Base-by-base conservation (phyloP, 2,797 vertebrate species). In the Miopithecus talapoin region DNA sequence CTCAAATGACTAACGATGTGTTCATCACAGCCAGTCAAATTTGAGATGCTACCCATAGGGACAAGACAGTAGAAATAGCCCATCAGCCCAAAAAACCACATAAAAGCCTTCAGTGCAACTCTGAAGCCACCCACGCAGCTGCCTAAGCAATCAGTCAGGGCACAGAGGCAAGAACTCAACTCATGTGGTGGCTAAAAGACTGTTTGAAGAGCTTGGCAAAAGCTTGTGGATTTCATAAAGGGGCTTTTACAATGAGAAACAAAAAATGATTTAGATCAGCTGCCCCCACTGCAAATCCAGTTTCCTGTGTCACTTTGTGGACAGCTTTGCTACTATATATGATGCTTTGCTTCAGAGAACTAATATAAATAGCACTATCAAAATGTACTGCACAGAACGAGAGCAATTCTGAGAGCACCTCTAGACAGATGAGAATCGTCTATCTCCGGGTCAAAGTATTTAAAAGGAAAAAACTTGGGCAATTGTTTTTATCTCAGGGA, bases 71-170 rank as follows among this genome's bases (percentile, higher is more conserved):
- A 97, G 97, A 98, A 98, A 98, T 93, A 98, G 96, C 94, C 97
- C 95, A 98, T 98, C 98, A 98, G 95, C 98, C 88, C 94, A 98
- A 94, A 95, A 97, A 98, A 30, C 96, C 98, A 98, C 98, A 98
- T 98, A 97, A 98, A 98, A 98, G 98, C 97, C 53, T 96, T 97
- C 92, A 39, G 17, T 24, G 28, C 55, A 55, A 28, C 13, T 10
- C 90, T 17, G 10, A 76, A 96, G 75, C 86, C 94, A 95, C 89
- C 98, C 98, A 98, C 95, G 0, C 97, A 98, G 98, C 98, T 88
- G 72, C 97, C 97, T 64, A 72, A 98, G 98, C 98, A 97, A 94
- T 97, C 97, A 97, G 97, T 98, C 98, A 98, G 96, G 92, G 95
- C 98, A 96, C 95, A 97, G 97, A 97, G 92, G 85, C 97, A 97